Evolutionary conservation across 2,113 vertebrate species (phyloP).

Genomic region (Prunella fulvescens): DNA sequence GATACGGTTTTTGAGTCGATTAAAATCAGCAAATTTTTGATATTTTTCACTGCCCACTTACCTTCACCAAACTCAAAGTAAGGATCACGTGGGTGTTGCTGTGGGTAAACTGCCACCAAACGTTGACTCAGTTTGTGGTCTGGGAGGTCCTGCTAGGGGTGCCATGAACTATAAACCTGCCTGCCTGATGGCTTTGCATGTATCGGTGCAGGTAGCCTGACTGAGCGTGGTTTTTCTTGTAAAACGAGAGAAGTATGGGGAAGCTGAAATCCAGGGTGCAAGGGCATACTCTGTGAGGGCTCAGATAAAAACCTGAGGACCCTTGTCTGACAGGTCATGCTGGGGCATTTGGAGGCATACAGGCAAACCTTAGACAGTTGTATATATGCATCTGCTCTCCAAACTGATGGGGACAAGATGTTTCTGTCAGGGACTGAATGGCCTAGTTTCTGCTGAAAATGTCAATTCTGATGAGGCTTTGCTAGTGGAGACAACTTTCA

Average conservation of each 20-base stretch:
- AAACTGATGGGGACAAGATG: accelerated
- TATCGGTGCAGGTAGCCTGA: not conserved
- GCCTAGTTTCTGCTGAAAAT: not conserved
- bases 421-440: not conserved
- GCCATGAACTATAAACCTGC: not conserved
- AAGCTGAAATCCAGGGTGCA: not conserved
- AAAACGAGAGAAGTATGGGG: not conserved
- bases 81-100: not conserved
- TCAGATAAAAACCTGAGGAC: not conserved
- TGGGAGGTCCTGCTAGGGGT: not conserved
- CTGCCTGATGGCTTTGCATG: not conserved
- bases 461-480: not conserved
- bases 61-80: not conserved
- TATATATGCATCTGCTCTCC: not conserved
- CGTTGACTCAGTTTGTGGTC: too few relatives aligned
- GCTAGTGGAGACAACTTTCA: not conserved
- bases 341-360: not conserved
- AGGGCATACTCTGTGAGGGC: not conserved
- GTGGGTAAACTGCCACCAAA: not conserved
- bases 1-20: not conserved
- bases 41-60: not conserved
- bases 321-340: accelerated
- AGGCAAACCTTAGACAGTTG: not conserved
- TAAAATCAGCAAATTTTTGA: not conserved
- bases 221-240: not conserved